A percentile compares a stretch with the other conserved stretches of the same genome.
Conservation (phyloP, 2,888 invertebrate genomes). For the Zonitis immaculata region DNA sequence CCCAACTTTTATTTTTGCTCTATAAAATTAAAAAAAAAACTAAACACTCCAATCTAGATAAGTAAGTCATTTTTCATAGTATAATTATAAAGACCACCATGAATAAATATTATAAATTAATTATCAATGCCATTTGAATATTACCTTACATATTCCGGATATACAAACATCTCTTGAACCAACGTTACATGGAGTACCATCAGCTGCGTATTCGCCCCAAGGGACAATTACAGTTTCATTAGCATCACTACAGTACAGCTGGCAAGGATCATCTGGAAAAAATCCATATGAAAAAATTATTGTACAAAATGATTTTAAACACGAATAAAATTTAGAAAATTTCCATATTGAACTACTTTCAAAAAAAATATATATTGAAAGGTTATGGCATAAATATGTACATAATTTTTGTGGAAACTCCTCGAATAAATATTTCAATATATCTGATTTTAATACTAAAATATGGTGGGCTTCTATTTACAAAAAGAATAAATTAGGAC, state of each 20-base stretch:
- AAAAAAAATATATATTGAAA: too few relatives aligned
- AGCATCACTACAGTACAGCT: conserved; percentile 74
- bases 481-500: background rate
- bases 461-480: background rate
- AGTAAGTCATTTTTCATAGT: too few relatives aligned
- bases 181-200: conserved; percentile 81
- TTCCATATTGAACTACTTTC: too few relatives aligned
- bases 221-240: conserved; percentile 70
- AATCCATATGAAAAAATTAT: conserved; percentile 11
- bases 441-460: background rate
- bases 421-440: background rate
- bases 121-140: conserved; percentile 23
- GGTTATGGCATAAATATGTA: background rate
- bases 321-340: too few relatives aligned
- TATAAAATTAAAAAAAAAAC: too few relatives aligned
- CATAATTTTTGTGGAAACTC: background rate
- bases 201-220: conserved; percentile 68
- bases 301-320: too few relatives aligned
- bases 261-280: conserved; percentile 67
- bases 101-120: background rate
- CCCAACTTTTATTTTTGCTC: too few relatives aligned
- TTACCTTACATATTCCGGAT: conserved; percentile 67
- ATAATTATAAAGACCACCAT: background rate
- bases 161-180: conserved; percentile 84
- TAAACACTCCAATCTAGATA: too few relatives aligned